phyloP scores from a whole-genome alignment of 2,888 invertebrate genomes.

The Drosophila subquinaria region DNA sequence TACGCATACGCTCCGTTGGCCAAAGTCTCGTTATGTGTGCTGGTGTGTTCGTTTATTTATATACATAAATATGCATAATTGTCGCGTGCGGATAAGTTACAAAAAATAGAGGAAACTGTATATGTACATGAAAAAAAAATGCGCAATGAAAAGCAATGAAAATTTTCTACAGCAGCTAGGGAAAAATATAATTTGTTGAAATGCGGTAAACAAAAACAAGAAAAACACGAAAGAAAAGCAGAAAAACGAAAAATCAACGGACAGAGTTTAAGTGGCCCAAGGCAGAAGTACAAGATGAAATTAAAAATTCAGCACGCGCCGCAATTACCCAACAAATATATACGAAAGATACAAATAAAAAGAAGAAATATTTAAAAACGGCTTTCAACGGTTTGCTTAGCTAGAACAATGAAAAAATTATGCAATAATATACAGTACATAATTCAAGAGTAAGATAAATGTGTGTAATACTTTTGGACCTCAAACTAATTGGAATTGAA shows the following conservation, averaged over 20 bases:
- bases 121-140: conserved; percentile 18
- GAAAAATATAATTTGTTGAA: conserved; percentile 36
- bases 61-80: conserved; percentile 72
- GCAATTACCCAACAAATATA: conserved; percentile 31
- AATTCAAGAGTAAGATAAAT: conserved; percentile 14
- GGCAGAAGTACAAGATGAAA: conserved; percentile 37
- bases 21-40: conserved; percentile 45
- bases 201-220: conserved; percentile 24
- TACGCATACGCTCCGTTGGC: conserved; percentile 67
- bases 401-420: conserved; percentile 8
- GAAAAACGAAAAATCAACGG: conserved; percentile 14
- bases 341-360: neutral
- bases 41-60: conserved; percentile 56
- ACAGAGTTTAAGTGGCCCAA: conserved; percentile 29
- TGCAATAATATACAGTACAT: neutral
- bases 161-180: conserved; percentile 21
- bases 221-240: conserved; percentile 2
- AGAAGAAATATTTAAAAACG: neutral
- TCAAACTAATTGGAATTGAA: neutral
- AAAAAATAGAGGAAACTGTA: conserved; percentile 28
- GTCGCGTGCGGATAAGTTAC: conserved; percentile 61
- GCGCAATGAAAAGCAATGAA: conserved; percentile 40
- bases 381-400: neutral
- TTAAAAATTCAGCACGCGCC: conserved; percentile 53
- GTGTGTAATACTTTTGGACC: neutral